A percentile compares a stretch with the other conserved stretches of the same genome.
Evolutionary conservation across 2,888 invertebrate species (phyloP).

Genomic region (Platycheirus rosarum): DNA sequence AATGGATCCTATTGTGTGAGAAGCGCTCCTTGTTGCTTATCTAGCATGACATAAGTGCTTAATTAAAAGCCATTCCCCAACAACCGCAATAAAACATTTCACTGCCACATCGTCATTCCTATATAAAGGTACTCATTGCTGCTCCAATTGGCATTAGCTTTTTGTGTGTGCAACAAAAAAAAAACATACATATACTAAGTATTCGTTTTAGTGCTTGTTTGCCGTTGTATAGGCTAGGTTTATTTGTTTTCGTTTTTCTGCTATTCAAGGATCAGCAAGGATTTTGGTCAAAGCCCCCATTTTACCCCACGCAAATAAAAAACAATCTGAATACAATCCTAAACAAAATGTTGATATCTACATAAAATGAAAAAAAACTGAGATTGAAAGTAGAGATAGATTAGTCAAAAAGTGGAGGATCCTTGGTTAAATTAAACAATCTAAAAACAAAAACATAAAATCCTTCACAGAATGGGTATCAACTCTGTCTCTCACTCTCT

Average conservation of each 20-base stretch:
- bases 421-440: conserved; percentile 72
- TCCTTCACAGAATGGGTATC: conserved; percentile 55
- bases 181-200: background rate
- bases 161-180: conserved; percentile 24
- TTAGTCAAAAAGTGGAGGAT: conserved; percentile 58
- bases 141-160: conserved; percentile 51
- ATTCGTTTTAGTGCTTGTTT: conserved; percentile 39
- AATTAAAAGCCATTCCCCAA: conserved; percentile 67
- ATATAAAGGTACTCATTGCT: conserved; percentile 40
- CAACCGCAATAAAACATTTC: conserved; percentile 71
- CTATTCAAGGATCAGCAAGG: conserved; percentile 48
- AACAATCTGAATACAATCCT: background rate
- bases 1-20: conserved; percentile 58
- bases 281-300: conserved; percentile 24
- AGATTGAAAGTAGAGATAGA: conserved; percentile 43
- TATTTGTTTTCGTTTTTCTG: conserved; percentile 49
- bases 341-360: conserved; percentile 10
- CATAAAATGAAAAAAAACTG: conserved; percentile 6
- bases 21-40: conserved; percentile 60
- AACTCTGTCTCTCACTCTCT: conserved; percentile 8
- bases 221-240: conserved; percentile 44
- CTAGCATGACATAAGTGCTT: conserved; percentile 73
- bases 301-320: background rate
- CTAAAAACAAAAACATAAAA: conserved; percentile 46
- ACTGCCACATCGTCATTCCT: conserved; percentile 53